phyloP scores from a whole-genome alignment of 2,888 invertebrate genomes.

The Catonia carolina region DNA sequence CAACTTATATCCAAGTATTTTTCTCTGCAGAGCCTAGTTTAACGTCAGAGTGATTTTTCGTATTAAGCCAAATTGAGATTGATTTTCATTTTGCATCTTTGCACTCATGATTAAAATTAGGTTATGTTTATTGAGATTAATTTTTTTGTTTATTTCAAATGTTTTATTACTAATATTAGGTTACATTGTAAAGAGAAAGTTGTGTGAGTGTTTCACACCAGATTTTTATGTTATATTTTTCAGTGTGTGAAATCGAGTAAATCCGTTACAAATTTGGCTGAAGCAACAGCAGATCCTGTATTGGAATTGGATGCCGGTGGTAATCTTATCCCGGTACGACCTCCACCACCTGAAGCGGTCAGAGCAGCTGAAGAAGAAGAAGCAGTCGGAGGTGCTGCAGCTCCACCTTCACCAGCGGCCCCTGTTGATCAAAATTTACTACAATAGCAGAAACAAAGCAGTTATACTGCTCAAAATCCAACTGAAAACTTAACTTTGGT shows the following conservation, averaged over 20 bases:
- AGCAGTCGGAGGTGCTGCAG: slow-evolving; percentile 31
- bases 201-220: too few relatives aligned
- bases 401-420: background rate
- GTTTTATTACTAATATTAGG: too few relatives aligned
- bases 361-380: slow-evolving; percentile 24
- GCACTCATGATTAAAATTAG: too few relatives aligned
- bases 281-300: slow-evolving; percentile 87
- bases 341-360: slow-evolving; percentile 6
- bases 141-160: too few relatives aligned
- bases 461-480: background rate
- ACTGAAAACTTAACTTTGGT: background rate
- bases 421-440: background rate
- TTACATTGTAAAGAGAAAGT: too few relatives aligned
- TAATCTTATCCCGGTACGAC: slow-evolving; percentile 40
- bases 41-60: too few relatives aligned
- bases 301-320: slow-evolving; percentile 59
- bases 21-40: too few relatives aligned
- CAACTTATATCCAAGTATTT: too few relatives aligned
- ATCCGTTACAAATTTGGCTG: slow-evolving; percentile 92
- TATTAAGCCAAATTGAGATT: too few relatives aligned
- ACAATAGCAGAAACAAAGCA: background rate
- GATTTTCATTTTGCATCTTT: too few relatives aligned
- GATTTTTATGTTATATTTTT: too few relatives aligned
- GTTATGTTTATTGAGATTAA: too few relatives aligned
- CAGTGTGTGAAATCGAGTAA: slow-evolving; percentile 93